phyloP scores from a whole-genome alignment of 2,888 invertebrate species.

The Diloba caeruleocephala region DNA sequence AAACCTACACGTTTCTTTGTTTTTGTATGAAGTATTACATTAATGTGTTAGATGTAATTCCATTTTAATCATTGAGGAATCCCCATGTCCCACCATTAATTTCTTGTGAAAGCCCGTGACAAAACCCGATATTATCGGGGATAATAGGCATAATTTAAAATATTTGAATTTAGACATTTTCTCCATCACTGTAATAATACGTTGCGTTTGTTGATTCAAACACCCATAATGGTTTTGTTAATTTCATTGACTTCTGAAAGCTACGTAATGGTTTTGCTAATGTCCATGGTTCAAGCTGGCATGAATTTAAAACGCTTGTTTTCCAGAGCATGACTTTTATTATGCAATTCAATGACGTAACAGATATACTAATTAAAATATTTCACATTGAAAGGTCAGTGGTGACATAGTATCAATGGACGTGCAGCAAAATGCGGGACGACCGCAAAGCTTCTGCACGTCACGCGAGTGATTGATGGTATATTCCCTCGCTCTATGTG shows the following conservation, averaged over 20 bases:
- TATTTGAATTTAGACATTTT: constrained; percentile 65
- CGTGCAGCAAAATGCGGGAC: constrained; percentile 69
- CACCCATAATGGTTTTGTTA: constrained; percentile 59
- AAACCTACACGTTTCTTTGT: no score
- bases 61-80: constrained; percentile 5
- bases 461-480: constrained; percentile 83
- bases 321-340: constrained; percentile 40
- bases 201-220: constrained; percentile 49
- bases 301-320: constrained; percentile 41
- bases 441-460: constrained; percentile 77
- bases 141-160: constrained; percentile 71
- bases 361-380: no score
- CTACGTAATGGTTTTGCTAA: constrained; percentile 53
- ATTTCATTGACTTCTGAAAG: constrained; percentile 58
- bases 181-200: constrained; percentile 42
- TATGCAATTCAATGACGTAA: constrained; percentile 47
- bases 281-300: constrained; percentile 28
- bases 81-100: constrained; percentile 13
- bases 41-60: background rate
- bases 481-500: constrained; percentile 63
- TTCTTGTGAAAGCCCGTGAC: constrained; percentile 8
- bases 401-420: constrained; percentile 69
- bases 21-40: no score
- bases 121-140: constrained; percentile 54
- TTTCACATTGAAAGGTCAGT: constrained; percentile 59